These are phyloP conservation scores for Austrofundulus limnaeus DNA, from an alignment of 2,113 vertebrate species.

Conservation along the genomic window DNA sequence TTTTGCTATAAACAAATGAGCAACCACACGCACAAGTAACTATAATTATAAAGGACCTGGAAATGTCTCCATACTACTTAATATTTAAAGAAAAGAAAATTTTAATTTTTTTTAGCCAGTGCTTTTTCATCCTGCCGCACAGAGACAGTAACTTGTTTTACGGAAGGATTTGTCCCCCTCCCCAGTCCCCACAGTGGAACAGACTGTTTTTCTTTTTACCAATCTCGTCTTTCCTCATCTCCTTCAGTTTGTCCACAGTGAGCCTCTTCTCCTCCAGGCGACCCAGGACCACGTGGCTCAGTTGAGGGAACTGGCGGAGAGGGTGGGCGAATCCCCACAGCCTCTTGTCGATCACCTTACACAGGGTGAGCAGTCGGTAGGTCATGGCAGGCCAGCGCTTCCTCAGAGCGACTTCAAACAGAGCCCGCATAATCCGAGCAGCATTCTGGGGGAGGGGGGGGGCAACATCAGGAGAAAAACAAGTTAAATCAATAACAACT, in stretches of 20 bases:
- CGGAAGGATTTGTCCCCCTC: background rate
- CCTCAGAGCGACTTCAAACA: slow-evolving; percentile 96
- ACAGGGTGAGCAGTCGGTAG: slow-evolving; percentile 91
- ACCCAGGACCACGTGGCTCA: slow-evolving; percentile 86
- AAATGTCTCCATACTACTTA: too few species aligned
- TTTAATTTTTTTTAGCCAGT: too few species aligned
- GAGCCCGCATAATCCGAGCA: slow-evolving; percentile 92
- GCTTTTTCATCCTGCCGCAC: too few species aligned
- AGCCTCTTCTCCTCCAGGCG: slow-evolving; percentile 93
- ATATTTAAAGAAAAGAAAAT: too few species aligned
- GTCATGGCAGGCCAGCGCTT: slow-evolving; percentile 98
- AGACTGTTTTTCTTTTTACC: slow-evolving; percentile 77
- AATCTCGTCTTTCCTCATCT: slow-evolving; percentile 98
- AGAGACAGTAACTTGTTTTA: too few species aligned
- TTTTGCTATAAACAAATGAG: too few species aligned
- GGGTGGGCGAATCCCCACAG: slow-evolving; percentile 94
- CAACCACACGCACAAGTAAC: too few species aligned
- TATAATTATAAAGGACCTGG: too few species aligned
- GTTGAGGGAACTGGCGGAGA: slow-evolving; percentile 87
- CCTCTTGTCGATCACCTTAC: slow-evolving; percentile 96
- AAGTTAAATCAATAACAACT: background rate
- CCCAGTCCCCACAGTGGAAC: background rate
- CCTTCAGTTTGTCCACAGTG: slow-evolving; percentile 93
- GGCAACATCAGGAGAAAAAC: background rate
- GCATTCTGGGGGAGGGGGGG: slow-evolving; percentile 83